These are phyloP conservation scores for Lerema accius DNA, from an alignment of 1,140 invertebrate species.

Conservation along the genomic window DNA sequence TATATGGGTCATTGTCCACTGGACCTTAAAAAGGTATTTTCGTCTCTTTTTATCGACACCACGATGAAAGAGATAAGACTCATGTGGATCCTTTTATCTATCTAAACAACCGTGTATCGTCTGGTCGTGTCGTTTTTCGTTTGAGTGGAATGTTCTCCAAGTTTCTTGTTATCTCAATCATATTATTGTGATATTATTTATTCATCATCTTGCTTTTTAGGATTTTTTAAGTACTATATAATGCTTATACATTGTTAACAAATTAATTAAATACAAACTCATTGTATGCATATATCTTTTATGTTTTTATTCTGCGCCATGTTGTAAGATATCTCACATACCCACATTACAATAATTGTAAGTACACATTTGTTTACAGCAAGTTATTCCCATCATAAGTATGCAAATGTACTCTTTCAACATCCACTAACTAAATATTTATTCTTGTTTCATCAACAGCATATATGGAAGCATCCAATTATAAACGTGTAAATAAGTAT, in stretches of 20 bases:
- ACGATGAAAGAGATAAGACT: conserved; percentile 29
- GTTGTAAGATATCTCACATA: no score
- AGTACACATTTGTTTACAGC: no score
- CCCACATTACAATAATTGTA: no score
- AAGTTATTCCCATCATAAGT: no score
- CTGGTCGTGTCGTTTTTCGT: conserved; percentile 46
- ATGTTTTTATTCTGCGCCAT: neutral
- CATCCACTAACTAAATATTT: conserved; percentile 1
- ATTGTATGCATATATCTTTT: no score
- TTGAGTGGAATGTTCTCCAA: conserved; percentile 24
- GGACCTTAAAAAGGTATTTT: conserved; percentile 22
- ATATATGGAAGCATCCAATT: no score
- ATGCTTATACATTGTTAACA: no score
- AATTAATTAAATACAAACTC: no score
- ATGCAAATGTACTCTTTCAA: neutral
- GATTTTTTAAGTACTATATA: neutral
- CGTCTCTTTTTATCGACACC: conserved; percentile 35
- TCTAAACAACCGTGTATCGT: conserved; percentile 37
- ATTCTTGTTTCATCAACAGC: neutral
- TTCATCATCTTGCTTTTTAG: neutral
- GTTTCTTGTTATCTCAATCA: conserved; percentile 24
- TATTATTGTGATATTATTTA: conserved; percentile 3
- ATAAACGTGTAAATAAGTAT: no score
- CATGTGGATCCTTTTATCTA: conserved; percentile 22
- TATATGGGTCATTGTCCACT: conserved; percentile 26